Base-by-base conservation (phyloP, 2,797 vertebrate species). In the Crenichthys baileyi region DNA sequence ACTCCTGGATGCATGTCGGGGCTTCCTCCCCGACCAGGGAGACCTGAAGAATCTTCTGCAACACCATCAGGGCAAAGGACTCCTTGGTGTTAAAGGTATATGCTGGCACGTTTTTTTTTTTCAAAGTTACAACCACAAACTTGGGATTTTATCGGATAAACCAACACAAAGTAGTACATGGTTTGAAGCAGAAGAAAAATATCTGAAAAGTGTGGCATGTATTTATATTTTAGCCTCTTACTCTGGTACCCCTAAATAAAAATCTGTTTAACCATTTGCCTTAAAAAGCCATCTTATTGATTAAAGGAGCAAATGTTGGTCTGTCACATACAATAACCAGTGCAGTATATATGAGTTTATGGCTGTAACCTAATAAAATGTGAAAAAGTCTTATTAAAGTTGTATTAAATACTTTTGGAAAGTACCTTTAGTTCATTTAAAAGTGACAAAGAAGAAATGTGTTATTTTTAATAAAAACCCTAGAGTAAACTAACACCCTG, bases 21-120 rank as follows among this genome's bases (percentile, higher is more conserved):
- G 88, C 39, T 91, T 94, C 68, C 93, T 95, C 31, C 92, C 94
- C 4, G 90, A 96, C 20, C 86, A 82, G 0, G 90, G 86, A 2
- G 91, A 92, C 85, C 83, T 96, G 50, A 94, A 90, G 86, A 90
- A 86, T 22, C 89, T 95, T 16, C 92, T 93, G 36, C 80, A 93
- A 63, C 92, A 95, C 89, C 93, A 95, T 85, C 92, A 94, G 77
- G 85, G 89, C 73, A 93, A 93, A 75, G 94, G 94, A 76, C 84
- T 93, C 39, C 80, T 95, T 5, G 83, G 90, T 74, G 83, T 90
- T 72, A 94, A 95, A 95, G 92, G 94, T 95, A 91, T 22, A 36
- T 26, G 50, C 4, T 16, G 3, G 0, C 71, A 50, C 0, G 44
- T 5, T 0, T 3, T 48, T 5, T 0, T 3, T 48, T 2, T 26